These are phyloP conservation scores for Embiotoca jacksoni DNA, from an alignment of 2,113 vertebrate genomes.

Conservation along the genomic window DNA sequence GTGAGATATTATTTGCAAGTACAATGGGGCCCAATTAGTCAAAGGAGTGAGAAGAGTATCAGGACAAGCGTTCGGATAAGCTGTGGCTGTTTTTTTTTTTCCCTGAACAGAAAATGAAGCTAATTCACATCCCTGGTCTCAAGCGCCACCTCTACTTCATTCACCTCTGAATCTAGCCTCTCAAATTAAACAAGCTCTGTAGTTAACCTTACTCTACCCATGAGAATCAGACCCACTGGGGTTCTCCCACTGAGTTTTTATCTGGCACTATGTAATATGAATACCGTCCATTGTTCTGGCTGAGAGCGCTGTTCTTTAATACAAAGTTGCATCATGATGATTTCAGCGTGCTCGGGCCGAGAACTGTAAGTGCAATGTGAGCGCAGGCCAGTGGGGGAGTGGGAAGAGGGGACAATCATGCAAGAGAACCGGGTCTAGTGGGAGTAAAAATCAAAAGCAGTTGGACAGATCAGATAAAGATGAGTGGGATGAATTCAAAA, in stretches of 20 bases:
- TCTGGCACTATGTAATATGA: background rate
- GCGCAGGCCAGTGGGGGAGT: too few relatives aligned
- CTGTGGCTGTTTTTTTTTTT: slow-evolving; percentile 5
- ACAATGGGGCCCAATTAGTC: slow-evolving; percentile 48
- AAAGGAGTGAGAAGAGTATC: slow-evolving; percentile 37
- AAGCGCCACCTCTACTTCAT: slow-evolving; percentile 1
- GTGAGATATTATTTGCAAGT: slow-evolving; percentile 48
- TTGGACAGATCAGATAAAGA: background rate
- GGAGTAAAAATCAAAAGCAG: background rate
- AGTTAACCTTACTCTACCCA: slow-evolving; percentile 3
- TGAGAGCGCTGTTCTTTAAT: too few relatives aligned
- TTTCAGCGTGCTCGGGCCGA: too few relatives aligned
- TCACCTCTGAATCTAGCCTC: slow-evolving; percentile 4
- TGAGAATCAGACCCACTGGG: slow-evolving; percentile 4
- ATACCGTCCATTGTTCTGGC: too few relatives aligned
- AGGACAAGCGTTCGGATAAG: slow-evolving; percentile 18
- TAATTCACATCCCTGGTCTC: slow-evolving; percentile 20
- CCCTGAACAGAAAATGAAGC: slow-evolving; percentile 32
- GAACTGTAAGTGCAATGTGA: too few relatives aligned
- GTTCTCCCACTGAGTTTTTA: background rate
- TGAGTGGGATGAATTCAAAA: too few relatives aligned
- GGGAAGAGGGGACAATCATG: too few relatives aligned
- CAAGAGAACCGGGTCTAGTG: too few relatives aligned
- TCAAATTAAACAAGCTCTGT: slow-evolving; percentile 33
- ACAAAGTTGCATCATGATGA: too few relatives aligned